phyloP scores from a whole-genome alignment of 1,140 invertebrate species.

The Plectus sambesii region DNA sequence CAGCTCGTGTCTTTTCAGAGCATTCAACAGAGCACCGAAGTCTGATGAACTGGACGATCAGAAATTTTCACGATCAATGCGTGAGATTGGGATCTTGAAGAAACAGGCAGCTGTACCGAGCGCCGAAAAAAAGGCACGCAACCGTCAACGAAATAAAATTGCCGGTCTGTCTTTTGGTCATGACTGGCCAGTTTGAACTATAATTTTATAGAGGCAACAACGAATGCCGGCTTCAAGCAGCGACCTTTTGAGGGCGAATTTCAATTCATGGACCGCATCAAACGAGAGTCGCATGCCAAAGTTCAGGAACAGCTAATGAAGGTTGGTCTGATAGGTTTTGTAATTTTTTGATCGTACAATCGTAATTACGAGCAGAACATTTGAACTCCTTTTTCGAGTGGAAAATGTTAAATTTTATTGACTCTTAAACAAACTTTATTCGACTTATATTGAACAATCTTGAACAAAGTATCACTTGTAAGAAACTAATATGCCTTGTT shows the following conservation, averaged over 20 bases:
- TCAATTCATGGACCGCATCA: slow-evolving; percentile 13
- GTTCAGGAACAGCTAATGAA: slow-evolving; percentile 14
- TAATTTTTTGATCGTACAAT: too few relatives aligned
- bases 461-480: too few relatives aligned
- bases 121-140: slow-evolving; percentile 17
- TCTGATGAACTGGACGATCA: slow-evolving; percentile 16
- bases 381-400: too few relatives aligned
- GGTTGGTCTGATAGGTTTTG: too few relatives aligned
- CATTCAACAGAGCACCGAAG: slow-evolving; percentile 10
- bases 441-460: too few relatives aligned
- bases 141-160: slow-evolving; percentile 8
- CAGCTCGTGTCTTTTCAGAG: slow-evolving; percentile 7
- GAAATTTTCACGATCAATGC: slow-evolving; percentile 8
- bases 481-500: too few relatives aligned
- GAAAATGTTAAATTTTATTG: too few relatives aligned
- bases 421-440: too few relatives aligned
- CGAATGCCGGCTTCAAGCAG: slow-evolving; percentile 17
- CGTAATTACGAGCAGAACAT: too few relatives aligned
- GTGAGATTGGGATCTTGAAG: slow-evolving; percentile 9
- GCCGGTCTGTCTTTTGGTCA: slow-evolving; percentile 1
- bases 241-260: slow-evolving; percentile 10
- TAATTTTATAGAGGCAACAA: slow-evolving; percentile 12
- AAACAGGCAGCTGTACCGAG: slow-evolving; percentile 11
- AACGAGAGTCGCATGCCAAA: slow-evolving; percentile 9
- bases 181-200: too few relatives aligned